Base-by-base conservation (phyloP, 2,888 invertebrate genomes). In the Thera obeliscata region DNA sequence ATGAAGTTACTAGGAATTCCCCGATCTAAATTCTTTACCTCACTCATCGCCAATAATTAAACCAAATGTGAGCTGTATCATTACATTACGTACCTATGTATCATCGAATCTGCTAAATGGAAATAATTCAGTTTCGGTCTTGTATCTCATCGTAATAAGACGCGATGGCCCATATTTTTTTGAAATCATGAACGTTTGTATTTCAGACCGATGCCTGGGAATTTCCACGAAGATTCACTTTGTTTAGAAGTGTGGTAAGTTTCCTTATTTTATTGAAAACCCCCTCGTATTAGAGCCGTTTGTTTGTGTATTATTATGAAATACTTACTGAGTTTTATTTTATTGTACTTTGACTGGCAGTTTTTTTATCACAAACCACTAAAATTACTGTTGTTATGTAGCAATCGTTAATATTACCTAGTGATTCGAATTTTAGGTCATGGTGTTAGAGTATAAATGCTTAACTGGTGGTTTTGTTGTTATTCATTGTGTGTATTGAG, bases 241-340 rank as follows among this genome's bases (percentile, higher is more conserved):
- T 95, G 95, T 79, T 89, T 98, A 73, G 98, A 98, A 95, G 97
- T 97, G 33, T 98, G 97, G 96, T 96, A 87, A 94, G 95, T 90
- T 54, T 35, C 0, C 2, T 54, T 56, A 36, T 54, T 49, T 49
- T 49, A 12, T 49, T 46, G 9, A 9, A 46, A 46, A 9, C 7
- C 5, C 5, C 1, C 7, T 43, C 7, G 7, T 8, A 43, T 4
- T 7, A 43, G 43, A 7, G 7, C 43, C 7, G 43, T 38, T 38
- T 38, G 22, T 22, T 22, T 22, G 22, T 22, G 22, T 22, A 22
- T 22, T 22, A 22, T 22, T 22, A 22, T 22, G 22, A 22, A 22
- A 22, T 22, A 22, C 22, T 22, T 22, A 22, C 22, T 22, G 22
- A 22, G 22, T 22, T 22, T 22, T 22, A 22, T 22, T 22, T 22